A percentile compares a stretch with the other conserved stretches of the same genome.
Evolutionary conservation across 2,888 invertebrate genomes (phyloP).

Genomic region (Tiphia femorata): DNA sequence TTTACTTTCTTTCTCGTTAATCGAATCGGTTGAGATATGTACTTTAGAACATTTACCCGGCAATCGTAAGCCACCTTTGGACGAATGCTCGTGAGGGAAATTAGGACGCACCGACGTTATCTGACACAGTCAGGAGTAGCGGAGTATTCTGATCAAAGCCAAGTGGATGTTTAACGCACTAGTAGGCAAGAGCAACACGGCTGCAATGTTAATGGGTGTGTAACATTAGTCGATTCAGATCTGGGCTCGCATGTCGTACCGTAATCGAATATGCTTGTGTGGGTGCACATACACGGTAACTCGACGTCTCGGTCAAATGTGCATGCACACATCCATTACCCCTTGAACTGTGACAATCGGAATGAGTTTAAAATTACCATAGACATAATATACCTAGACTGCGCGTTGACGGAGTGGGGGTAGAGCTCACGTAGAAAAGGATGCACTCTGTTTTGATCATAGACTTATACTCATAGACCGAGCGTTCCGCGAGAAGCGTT

Average conservation of each 20-base stretch:
- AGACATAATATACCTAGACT: too few relatives aligned
- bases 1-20: not conserved
- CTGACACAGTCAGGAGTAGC: too few relatives aligned
- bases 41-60: not conserved
- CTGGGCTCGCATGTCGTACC: conserved; percentile 51
- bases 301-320: too few relatives aligned
- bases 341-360: too few relatives aligned
- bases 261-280: too few relatives aligned
- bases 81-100: conserved; percentile 15
- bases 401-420: too few relatives aligned
- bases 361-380: too few relatives aligned
- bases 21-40: not conserved
- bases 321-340: too few relatives aligned
- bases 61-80: not conserved
- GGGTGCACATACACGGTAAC: conserved; percentile 6
- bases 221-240: conserved; percentile 53
- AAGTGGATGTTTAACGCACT: conserved; percentile 51
- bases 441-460: too few relatives aligned
- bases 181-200: conserved; percentile 52
- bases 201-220: conserved; percentile 50
- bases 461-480: too few relatives aligned
- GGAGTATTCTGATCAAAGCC: conserved; percentile 53
- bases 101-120: conserved; percentile 27
- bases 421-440: too few relatives aligned
- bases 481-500: too few relatives aligned